phyloP scores from a whole-genome alignment of 2,888 invertebrate genomes.

The Neoitamus cyanurus region DNA sequence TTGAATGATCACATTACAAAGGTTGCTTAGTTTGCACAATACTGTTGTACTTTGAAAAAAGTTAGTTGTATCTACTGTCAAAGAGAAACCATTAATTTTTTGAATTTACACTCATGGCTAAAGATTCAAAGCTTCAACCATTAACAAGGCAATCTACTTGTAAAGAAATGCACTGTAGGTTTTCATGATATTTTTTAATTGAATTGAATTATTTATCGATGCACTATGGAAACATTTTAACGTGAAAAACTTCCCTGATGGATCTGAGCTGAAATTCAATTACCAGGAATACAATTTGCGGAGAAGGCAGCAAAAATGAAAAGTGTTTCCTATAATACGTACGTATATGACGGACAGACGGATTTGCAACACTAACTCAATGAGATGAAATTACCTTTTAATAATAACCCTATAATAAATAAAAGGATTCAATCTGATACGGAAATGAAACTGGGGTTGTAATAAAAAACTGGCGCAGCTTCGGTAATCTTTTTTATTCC shows the following conservation, averaged over 20 bases:
- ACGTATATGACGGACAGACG: too few relatives aligned
- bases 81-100: too few relatives aligned
- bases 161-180: background rate
- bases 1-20: too few relatives aligned
- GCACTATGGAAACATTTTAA: background rate
- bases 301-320: background rate
- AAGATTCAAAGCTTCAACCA: background rate
- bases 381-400: background rate
- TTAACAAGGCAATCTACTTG: background rate
- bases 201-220: background rate
- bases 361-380: background rate
- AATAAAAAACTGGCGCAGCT: background rate
- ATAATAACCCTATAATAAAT: background rate
- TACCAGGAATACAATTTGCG: background rate
- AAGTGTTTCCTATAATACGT: background rate
- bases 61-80: too few relatives aligned
- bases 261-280: background rate
- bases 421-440: background rate
- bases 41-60: too few relatives aligned
- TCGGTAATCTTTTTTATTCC: constrained; percentile 35
- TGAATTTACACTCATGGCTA: background rate
- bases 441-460: background rate
- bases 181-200: background rate
- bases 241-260: background rate
- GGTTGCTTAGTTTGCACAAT: too few relatives aligned